A percentile compares a stretch with the other conserved stretches of the same genome.
These are phyloP conservation scores for Cryptocephalus moraei DNA, from an alignment of 2,888 invertebrate genomes.

Conservation along the genomic window DNA sequence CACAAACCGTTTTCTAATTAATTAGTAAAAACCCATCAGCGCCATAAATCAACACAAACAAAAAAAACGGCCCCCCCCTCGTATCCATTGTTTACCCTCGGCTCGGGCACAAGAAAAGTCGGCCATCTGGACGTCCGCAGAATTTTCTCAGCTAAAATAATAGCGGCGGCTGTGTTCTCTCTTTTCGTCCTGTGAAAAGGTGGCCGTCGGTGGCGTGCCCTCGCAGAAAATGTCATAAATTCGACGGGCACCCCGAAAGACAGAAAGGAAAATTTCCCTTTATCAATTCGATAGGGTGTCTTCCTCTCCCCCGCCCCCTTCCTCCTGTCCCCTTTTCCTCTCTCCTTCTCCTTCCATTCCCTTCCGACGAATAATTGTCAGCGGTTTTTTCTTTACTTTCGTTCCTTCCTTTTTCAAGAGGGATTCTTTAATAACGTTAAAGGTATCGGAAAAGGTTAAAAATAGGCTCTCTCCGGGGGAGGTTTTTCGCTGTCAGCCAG, in stretches of 20 bases:
- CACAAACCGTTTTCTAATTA: too few species aligned
- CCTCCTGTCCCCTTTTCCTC: too few species aligned
- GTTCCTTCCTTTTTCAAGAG: not conserved
- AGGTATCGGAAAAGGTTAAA: too few species aligned
- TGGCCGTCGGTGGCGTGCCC: conserved; percentile 24
- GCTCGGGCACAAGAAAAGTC: conserved; percentile 10
- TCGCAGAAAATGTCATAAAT: conserved; percentile 30
- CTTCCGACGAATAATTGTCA: too few species aligned
- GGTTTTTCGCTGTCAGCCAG: too few species aligned
- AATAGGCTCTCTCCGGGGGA: too few species aligned
- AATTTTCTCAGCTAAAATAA: conserved; percentile 32
- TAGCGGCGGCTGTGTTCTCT: conserved; percentile 24
- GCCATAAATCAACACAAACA: too few species aligned
- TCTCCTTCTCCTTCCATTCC: too few species aligned
- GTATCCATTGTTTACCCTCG: conserved; percentile 11
- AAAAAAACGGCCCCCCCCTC: not conserved
- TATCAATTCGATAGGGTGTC: conserved; percentile 24
- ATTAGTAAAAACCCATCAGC: too few species aligned
- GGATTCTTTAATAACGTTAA: too few species aligned
- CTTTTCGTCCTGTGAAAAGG: conserved; percentile 12
- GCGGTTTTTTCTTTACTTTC: not conserved
- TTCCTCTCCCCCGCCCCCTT: not conserved
- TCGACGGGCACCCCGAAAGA: conserved; percentile 23
- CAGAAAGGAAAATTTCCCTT: conserved; percentile 27
- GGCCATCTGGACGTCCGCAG: conserved; percentile 29